A percentile compares a stretch with the other conserved stretches of the same genome.
Evolutionary conservation across 1,140 invertebrate species (phyloP).

Genomic region (Drosophila triauraria): DNA sequence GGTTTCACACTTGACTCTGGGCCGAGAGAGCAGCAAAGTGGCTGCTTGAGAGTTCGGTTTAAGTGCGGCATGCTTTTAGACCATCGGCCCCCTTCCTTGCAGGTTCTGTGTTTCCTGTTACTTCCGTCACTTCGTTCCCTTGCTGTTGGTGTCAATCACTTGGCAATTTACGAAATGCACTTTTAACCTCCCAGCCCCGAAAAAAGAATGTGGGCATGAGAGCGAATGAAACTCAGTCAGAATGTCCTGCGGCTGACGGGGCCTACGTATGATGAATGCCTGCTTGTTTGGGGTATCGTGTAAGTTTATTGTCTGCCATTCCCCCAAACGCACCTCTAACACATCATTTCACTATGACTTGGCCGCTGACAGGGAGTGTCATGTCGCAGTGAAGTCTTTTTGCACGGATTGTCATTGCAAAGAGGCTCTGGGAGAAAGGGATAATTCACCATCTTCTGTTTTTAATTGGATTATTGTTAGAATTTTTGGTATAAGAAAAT

Average conservation of each 20-base stretch:
- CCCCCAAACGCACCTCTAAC: conserved; percentile 13
- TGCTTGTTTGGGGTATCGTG: conserved; percentile 37
- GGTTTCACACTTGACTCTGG: conserved; percentile 38
- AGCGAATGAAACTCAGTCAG: conserved; percentile 17
- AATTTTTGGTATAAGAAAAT: background rate
- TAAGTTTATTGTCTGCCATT: conserved; percentile 64
- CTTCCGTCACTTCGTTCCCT: background rate
- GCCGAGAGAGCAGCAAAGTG: conserved; percentile 61
- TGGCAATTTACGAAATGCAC: conserved; percentile 81
- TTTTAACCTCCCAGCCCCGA: conserved; percentile 38
- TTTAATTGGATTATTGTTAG: background rate
- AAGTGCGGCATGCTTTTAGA: conserved; percentile 72
- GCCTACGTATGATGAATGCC: conserved; percentile 66
- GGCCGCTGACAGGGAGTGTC: conserved; percentile 65
- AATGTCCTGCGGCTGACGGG: conserved; percentile 44
- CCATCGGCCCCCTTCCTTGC: background rate
- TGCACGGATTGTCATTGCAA: conserved; percentile 35
- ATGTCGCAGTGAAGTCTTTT: conserved; percentile 48
- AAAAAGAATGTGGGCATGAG: conserved; percentile 37
- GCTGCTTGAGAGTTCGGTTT: conserved; percentile 70
- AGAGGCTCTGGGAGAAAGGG: conserved; percentile 6
- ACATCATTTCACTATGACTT: conserved; percentile 78
- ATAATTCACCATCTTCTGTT: background rate
- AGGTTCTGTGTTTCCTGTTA: conserved; percentile 7
- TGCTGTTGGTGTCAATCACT: conserved; percentile 75